Evolutionary conservation across 1,140 invertebrate genomes (phyloP).

Genomic region (Zaprionus ghesquierei): DNA sequence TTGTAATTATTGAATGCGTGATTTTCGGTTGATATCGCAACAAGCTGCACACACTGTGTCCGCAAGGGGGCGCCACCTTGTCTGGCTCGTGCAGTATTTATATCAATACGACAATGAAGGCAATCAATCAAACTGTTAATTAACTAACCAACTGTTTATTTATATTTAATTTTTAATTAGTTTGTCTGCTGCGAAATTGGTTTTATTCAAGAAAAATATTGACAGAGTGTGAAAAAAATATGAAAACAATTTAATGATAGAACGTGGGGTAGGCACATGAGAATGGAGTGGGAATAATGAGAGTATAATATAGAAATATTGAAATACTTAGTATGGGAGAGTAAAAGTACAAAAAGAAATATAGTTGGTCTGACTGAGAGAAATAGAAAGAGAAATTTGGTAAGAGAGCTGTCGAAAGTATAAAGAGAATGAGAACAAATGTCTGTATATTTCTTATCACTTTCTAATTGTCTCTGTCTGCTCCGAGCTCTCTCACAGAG

Average conservation of each 20-base stretch:
- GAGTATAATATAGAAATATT: no score
- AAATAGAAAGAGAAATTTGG: no score
- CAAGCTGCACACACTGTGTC: not conserved
- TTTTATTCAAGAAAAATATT: conserved; percentile 2
- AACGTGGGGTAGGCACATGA: not conserved
- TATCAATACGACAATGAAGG: conserved; percentile 55
- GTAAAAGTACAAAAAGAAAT: no score
- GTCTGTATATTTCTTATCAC: no score
- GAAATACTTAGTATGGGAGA: not conserved
- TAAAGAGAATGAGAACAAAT: no score
- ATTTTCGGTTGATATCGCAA: conserved; percentile 64
- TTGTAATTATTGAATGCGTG: conserved; percentile 72
- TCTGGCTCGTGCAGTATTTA: conserved; percentile 31
- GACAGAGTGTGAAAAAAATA: not conserved
- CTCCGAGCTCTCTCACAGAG: no score
- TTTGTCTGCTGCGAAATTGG: conserved; percentile 37
- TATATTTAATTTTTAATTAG: conserved; percentile 73
- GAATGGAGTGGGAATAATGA: not conserved
- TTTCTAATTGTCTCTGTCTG: no score
- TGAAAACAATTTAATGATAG: not conserved
- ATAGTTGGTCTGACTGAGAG: no score
- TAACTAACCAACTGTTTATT: conserved; percentile 67
- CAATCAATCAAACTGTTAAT: conserved; percentile 79
- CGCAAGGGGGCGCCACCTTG: not conserved
- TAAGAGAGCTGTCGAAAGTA: no score